phyloP scores from a whole-genome alignment of 1,140 invertebrate genomes.

The Bombus consobrinus region DNA sequence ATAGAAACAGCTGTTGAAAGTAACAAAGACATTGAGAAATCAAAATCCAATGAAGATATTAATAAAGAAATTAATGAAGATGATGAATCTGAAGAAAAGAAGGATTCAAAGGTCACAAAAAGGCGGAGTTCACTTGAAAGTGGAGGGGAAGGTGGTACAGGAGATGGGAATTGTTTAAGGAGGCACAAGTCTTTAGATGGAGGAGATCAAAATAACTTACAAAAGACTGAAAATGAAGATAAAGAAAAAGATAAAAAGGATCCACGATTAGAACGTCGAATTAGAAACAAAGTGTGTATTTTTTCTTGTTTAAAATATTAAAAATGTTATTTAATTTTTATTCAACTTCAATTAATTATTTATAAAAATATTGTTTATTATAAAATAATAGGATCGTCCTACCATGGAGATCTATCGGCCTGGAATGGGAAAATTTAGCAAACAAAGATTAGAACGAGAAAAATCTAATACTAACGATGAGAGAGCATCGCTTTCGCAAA shows the following conservation, averaged over 20 bases:
- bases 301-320: conserved; percentile 4
- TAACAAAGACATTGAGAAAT: conserved; percentile 55
- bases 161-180: conserved; percentile 81
- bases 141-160: conserved; percentile 77
- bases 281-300: conserved; percentile 86
- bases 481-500: conserved; percentile 77
- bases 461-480: conserved; percentile 80
- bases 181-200: conserved; percentile 85
- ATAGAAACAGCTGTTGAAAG: conserved; percentile 17
- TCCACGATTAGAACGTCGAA: conserved; percentile 85
- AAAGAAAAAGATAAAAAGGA: conserved; percentile 84
- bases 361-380: conserved; percentile 3
- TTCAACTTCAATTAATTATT: not conserved
- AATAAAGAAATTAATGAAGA: conserved; percentile 47
- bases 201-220: conserved; percentile 83
- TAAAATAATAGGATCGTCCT: conserved; percentile 85
- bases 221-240: conserved; percentile 82
- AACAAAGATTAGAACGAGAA: conserved; percentile 86
- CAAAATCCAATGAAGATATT: conserved; percentile 68
- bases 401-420: conserved; percentile 89
- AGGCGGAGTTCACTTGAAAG: conserved; percentile 85
- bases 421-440: conserved; percentile 89
- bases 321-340: not conserved
- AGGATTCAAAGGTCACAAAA: conserved; percentile 74
- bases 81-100: conserved; percentile 58